Conservation (phyloP, 2,888 invertebrate species). For the Stomorhina lunata region DNA sequence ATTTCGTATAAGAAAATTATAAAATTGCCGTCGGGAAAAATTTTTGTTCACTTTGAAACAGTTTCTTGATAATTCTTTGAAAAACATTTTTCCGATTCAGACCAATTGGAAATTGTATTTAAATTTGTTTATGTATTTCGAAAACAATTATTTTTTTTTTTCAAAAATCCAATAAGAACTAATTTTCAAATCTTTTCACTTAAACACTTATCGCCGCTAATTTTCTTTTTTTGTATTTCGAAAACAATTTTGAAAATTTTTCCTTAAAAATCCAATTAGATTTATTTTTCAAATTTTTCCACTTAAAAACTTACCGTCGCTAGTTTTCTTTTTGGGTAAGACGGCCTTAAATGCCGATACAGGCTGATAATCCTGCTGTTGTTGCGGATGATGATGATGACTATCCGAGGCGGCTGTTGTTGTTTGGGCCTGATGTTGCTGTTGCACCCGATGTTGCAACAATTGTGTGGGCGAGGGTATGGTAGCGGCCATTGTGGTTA, state of each 20-base stretch:
- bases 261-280: slow-evolving; percentile 14
- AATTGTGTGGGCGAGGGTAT: slow-evolving; percentile 75
- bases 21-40: too few species aligned
- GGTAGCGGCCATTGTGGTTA: slow-evolving; percentile 74
- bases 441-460: slow-evolving; percentile 74
- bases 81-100: too few species aligned
- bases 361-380: slow-evolving; percentile 72
- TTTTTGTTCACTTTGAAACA: too few species aligned
- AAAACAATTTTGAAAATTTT: too few species aligned
- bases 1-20: too few species aligned
- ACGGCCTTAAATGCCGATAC: slow-evolving; percentile 80
- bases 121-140: too few species aligned
- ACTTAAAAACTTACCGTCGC: slow-evolving; percentile 77
- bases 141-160: neutral
- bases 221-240: slow-evolving; percentile 73
- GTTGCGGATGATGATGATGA: slow-evolving; percentile 63
- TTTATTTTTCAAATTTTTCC: neutral
- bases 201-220: slow-evolving; percentile 78
- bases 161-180: slow-evolving; percentile 14
- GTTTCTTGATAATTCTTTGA: too few species aligned
- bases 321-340: slow-evolving; percentile 78
- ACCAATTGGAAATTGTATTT: too few species aligned
- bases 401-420: slow-evolving; percentile 47
- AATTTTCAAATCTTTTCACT: neutral
- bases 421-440: slow-evolving; percentile 72